Base-by-base conservation (phyloP, 1,140 invertebrate species). In the Trichogramma pretiosum region DNA sequence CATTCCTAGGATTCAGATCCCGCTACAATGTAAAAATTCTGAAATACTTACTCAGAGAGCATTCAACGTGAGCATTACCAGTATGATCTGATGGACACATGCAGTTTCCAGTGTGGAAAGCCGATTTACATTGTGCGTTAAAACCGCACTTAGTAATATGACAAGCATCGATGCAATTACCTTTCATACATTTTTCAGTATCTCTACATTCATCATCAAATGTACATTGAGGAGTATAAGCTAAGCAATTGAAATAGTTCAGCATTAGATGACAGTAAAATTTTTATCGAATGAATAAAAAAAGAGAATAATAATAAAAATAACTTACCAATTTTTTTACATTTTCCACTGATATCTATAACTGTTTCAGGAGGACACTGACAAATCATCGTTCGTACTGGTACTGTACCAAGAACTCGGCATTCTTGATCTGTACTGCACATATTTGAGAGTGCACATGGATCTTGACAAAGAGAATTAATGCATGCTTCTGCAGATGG, bases 41-140 rank as follows among this genome's bases (percentile, higher is more conserved):
- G 1, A 28, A 17, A 3, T 22, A 62, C 57, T 59, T 75, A 82
- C 80, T 68, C 63, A 70, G 67, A 24, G 75, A 79, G 61, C 90
- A 94, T 62, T 90, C 85, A 23, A 86, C 71, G 62, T 86, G 79
- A 18, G 89, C 80, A 67, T 92, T 89, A 56, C 90, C 90, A 30
- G 74, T 76, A 62, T 87, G 93, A 13, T 84, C 83, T 8, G 77
- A 64, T 11, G 87, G 77, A 66, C 91, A 94, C 10, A 76, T 74
- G 59, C 90, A 94, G 13, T 82, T 75, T 2, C 82, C 82, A 47
- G 78, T 77, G 61, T 93, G 89, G 52, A 81, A 78, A 7, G 76
- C 62, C 3, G 87, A 79, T 59, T 75, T 80, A 56, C 91, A 94
- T 51, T 87, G 77, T 5, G 91, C 89, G 59, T 92, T 93, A 2